A percentile compares a stretch with the other conserved stretches of the same genome.
These are phyloP conservation scores for Tonatia bakeri DNA, from an alignment of 2,113 vertebrate species.

Conservation along the genomic window DNA sequence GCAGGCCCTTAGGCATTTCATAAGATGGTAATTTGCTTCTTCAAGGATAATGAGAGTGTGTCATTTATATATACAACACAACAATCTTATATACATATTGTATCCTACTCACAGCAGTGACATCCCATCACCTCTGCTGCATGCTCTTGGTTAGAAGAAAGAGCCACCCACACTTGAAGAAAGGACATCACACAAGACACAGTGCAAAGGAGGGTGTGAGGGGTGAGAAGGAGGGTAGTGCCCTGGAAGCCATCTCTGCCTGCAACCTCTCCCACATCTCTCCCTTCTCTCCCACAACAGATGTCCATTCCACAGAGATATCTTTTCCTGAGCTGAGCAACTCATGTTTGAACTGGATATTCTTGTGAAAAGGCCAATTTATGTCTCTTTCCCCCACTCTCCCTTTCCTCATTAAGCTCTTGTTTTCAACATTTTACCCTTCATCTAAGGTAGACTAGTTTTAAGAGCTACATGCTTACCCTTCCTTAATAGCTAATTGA, in stretches of 20 bases:
- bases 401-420: not conserved
- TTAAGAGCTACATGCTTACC: not conserved
- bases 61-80: not conserved
- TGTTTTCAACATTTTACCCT: not conserved
- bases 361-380: not conserved
- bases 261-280: rapidly evolving
- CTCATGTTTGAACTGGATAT: not conserved
- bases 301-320: not conserved
- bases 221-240: not conserved
- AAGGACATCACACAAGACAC: rapidly evolving
- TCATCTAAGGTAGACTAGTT: not conserved
- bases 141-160: not conserved
- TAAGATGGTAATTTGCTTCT: no score
- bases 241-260: not conserved
- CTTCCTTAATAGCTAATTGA: not conserved
- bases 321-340: not conserved
- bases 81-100: not conserved
- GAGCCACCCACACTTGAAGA: no score
- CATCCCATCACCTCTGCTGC: not conserved
- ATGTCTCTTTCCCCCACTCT: not conserved
- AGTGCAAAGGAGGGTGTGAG: not conserved
- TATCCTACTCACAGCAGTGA: not conserved
- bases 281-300: not conserved
- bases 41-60: not conserved
- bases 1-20: no score